Evolutionary conservation across 2,797 vertebrate species (phyloP).

Genomic region (Sebastes aleutianus): DNA sequence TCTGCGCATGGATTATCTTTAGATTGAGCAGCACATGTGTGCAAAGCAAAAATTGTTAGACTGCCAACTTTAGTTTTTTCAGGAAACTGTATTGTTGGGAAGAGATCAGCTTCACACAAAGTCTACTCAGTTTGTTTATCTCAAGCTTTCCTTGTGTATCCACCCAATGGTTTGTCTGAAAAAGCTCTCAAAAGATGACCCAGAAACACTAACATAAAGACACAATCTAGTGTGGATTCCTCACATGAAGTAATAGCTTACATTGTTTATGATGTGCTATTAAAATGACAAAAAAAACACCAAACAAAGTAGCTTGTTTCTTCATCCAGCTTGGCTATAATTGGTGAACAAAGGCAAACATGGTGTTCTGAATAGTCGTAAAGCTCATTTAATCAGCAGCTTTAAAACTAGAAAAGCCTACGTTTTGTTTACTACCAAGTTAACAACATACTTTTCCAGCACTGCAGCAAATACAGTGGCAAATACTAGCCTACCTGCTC

Average conservation of each 20-base stretch:
- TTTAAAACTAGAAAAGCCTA: constrained; percentile 30
- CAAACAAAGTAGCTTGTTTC: constrained; percentile 22
- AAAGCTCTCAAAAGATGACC: constrained; percentile 3
- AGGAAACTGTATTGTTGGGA: constrained; percentile 41
- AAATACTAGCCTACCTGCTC: constrained; percentile 81
- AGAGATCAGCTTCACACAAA: constrained; percentile 21
- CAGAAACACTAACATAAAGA: neutral
- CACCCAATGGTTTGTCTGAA: constrained; percentile 16
- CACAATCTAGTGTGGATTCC: neutral
- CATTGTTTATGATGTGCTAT: neutral
- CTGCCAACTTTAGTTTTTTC: constrained; percentile 37
- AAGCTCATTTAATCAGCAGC: constrained; percentile 26
- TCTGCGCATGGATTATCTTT: constrained; percentile 26
- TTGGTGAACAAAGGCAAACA: constrained; percentile 46
- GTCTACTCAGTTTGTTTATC: constrained; percentile 38
- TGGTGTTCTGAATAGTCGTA: constrained; percentile 11
- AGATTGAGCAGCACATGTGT: constrained; percentile 15
- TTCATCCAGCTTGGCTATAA: constrained; percentile 1
- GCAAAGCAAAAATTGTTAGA: constrained; percentile 20
- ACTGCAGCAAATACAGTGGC: neutral
- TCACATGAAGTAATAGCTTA: neutral
- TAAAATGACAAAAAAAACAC: constrained; percentile 28
- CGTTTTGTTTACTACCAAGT: constrained; percentile 33
- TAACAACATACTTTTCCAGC: constrained; percentile 5
- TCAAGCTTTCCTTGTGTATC: constrained; percentile 13